Evolutionary conservation across 2,797 vertebrate species (phyloP), one percentile per base, ranked within the genome.

Genomic region (Cichlasoma orientale): DNA sequence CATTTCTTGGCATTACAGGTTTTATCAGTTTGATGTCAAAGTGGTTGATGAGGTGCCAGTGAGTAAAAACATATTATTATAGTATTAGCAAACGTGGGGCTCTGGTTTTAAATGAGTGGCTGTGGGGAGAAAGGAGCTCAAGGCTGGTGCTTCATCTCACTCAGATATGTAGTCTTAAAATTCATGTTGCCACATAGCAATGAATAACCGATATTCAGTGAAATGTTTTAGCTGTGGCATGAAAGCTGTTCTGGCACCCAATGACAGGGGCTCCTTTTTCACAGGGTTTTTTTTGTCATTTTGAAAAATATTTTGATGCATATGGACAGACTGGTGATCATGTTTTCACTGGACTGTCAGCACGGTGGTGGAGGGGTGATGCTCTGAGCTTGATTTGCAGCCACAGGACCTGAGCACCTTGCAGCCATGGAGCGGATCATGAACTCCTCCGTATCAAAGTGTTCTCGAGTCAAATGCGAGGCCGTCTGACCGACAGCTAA

Each of bases 321-420:
- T 36, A 38, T 0, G 4, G 58, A 61, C 58, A 61, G 33, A 13
- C 13, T 41, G 36, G 36, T 63, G 36, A 21, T 44, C 41, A 44
- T 25, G 14, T 25, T 25, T 29, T 29, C 29, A 29, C 5, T 29
- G 29, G 18, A 44, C 59, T 63, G 5, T 63, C 36, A 44, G 38
- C 44, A 47, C 1, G 18, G 36, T 27, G 38, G 59, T 63, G 59
- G 0, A 44, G 0, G 21, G 0, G 4, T 44, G 21, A 27, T 14
- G 38, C 25, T 44, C 11, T 12, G 36, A 3, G 36, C 36, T 38
- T 38, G 36, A 12, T 12, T 38, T 38, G 36, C 36, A 38, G 36
- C 36, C 36, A 4, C 10, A 12, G 36, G 36, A 38, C 36, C 36
- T 5, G 1, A 14, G 44, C 59, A 44, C 21, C 14, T 19, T 23